These are phyloP conservation scores for Luidia sarsii DNA, from an alignment of 53 echinoderm and acorn worm genomes.

Conservation along the genomic window DNA sequence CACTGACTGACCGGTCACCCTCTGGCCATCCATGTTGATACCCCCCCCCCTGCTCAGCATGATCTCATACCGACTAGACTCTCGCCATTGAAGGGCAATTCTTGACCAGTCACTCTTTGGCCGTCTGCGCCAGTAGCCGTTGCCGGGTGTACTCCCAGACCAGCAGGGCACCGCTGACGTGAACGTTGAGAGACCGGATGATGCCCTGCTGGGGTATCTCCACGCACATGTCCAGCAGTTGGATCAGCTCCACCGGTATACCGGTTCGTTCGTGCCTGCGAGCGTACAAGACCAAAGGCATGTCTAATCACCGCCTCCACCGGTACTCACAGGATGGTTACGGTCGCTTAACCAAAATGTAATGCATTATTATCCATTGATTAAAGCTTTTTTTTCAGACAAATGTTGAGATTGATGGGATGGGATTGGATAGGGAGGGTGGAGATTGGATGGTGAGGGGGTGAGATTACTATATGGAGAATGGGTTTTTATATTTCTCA, in stretches of 20 bases:
- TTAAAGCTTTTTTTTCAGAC: background rate
- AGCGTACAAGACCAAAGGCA: background rate
- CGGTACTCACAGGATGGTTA: no score
- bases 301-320: background rate
- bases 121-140: slow-evolving; percentile 44
- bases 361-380: background rate
- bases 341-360: background rate
- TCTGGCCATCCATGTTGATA: background rate
- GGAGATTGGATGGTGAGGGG: no score
- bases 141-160: slow-evolving; percentile 86
- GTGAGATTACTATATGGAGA: no score
- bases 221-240: slow-evolving; percentile 87
- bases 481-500: no score
- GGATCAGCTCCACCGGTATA: slow-evolving; percentile 89
- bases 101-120: slow-evolving; percentile 53
- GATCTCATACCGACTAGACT: slow-evolving; percentile 61
- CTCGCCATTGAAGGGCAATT: slow-evolving; percentile 78
- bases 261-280: slow-evolving; percentile 88
- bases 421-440: no score
- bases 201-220: slow-evolving; percentile 94
- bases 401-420: no score
- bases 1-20: slow-evolving; percentile 30
- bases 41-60: slow-evolving; percentile 62
- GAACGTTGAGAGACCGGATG: slow-evolving; percentile 92
- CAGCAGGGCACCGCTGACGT: slow-evolving; percentile 84